Evolutionary conservation across 2,888 invertebrate genomes (phyloP), one percentile per base, ranked within the genome.

Genomic region (Geotrupes spiniger): DNA sequence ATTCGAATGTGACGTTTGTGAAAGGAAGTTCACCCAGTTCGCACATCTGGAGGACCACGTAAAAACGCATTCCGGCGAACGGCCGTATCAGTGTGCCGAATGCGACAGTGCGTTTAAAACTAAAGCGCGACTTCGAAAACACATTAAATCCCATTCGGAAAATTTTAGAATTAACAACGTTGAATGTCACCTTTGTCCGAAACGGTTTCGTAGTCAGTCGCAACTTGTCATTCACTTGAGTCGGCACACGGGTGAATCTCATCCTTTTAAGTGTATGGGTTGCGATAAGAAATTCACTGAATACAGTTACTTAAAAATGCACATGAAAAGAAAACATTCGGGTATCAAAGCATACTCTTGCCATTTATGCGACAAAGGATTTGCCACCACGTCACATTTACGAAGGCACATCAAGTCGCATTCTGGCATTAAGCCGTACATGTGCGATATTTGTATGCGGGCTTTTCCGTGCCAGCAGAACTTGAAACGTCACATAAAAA

Each of bases 1-100:
- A 28, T 70, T 64, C 57, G 62, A 66, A 49, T 70, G 70, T 56
- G 58, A 62, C 37, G 61, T 60, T 3, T 70, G 70, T 52, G 60
- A 64, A 27, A 59, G 64, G 36, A 70, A 66, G 45, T 70, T 70
- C 44, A 68, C 63, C 1, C 70, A 70, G 45, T 66, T 67, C 52
- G 69, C 66, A 0, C 70, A 70, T 53, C 53, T 70, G 28, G 66
- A 70, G 48, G 70, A 70, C 48, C 70, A 70, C 46, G 54, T 66
- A 36, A 65, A 64, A 44, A 68, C 64, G 9, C 70, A 70, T 58
- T 65, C 69, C 33, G 63, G 49, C n/a, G 69, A 70, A 3, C 52
- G 65, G 42, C 69, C 70, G 11, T 69, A 58, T 49, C 47, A 62
- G 28, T 70, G 70, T 52, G 61, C 62, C 10, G 58, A 63, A 31